Percentiles rank a stretch among this genome's conserved stretches.
Conservation (phyloP, 2,113 vertebrate genomes). For the Amblyornis subalaris region DNA sequence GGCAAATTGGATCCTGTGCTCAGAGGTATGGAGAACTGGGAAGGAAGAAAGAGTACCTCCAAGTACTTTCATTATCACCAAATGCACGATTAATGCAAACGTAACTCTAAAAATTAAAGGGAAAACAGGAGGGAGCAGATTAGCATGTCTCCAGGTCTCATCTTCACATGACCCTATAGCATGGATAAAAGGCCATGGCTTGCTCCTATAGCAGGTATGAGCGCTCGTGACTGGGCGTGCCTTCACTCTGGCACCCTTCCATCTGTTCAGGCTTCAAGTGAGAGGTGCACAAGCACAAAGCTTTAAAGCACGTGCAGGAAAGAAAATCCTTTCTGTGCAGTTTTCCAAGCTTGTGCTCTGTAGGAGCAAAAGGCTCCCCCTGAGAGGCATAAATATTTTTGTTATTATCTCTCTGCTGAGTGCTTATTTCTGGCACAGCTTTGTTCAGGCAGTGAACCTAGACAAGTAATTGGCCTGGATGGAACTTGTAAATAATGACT, state of each 20-base stretch:
- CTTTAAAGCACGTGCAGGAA: neutral
- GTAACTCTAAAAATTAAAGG: neutral
- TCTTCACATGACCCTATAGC: neutral
- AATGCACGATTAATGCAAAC: neutral
- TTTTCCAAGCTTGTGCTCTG: neutral
- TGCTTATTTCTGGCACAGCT: neutral
- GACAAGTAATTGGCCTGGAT: neutral
- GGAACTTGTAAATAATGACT: neutral
- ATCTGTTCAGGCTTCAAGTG: neutral
- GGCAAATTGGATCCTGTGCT: slow-evolving; percentile 62
- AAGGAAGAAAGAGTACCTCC: neutral
- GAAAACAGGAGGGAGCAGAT: neutral
- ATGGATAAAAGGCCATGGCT: neutral
- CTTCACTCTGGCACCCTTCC: neutral
- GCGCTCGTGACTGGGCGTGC: neutral
- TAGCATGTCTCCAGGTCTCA: neutral
- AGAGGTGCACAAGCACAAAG: neutral
- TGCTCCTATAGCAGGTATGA: neutral
- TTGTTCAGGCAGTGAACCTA: neutral
- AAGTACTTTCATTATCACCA: neutral
- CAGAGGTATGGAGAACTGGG: slow-evolving; percentile 60
- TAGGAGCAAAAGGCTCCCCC: neutral
- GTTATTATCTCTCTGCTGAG: neutral
- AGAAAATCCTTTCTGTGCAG: neutral
- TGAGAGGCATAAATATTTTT: neutral